phyloP scores from a whole-genome alignment of 2,888 invertebrate species.

The Synergus umbraculus region DNA sequence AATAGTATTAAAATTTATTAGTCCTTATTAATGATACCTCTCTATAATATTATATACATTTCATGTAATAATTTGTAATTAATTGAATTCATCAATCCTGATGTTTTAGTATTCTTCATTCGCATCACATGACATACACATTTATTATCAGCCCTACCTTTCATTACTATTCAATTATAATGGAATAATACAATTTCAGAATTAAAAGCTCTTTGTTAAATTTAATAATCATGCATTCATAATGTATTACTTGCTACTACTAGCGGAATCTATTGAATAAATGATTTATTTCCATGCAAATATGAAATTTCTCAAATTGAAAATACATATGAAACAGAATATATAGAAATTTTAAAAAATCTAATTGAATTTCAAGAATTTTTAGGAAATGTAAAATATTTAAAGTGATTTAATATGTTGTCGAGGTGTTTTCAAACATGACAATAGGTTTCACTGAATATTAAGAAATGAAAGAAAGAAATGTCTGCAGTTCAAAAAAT shows the following conservation, averaged over 20 bases:
- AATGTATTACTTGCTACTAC: neutral
- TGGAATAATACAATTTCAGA: neutral
- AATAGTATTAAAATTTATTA: neutral
- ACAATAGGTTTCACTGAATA: too few relatives aligned
- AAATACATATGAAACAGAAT: too few relatives aligned
- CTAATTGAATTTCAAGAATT: too few relatives aligned
- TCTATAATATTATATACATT: neutral
- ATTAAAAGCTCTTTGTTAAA: neutral
- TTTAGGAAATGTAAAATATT: too few relatives aligned
- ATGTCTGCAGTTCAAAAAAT: neutral
- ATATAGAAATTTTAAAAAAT: too few relatives aligned
- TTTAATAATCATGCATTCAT: neutral
- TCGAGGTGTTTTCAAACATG: too few relatives aligned
- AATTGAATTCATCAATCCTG: conserved; percentile 10
- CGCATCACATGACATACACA: neutral
- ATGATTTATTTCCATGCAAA: too few relatives aligned
- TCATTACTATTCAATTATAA: conserved; percentile 6
- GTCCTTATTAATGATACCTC: neutral
- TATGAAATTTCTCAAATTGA: too few relatives aligned
- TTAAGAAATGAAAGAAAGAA: neutral
- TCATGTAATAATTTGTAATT: conserved; percentile 21
- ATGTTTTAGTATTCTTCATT: neutral
- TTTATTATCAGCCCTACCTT: neutral
- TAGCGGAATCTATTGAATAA: neutral
- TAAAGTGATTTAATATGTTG: too few relatives aligned